Evolutionary conservation across 2,113 vertebrate species (phyloP).

Genomic region (Saguinus imperator): DNA sequence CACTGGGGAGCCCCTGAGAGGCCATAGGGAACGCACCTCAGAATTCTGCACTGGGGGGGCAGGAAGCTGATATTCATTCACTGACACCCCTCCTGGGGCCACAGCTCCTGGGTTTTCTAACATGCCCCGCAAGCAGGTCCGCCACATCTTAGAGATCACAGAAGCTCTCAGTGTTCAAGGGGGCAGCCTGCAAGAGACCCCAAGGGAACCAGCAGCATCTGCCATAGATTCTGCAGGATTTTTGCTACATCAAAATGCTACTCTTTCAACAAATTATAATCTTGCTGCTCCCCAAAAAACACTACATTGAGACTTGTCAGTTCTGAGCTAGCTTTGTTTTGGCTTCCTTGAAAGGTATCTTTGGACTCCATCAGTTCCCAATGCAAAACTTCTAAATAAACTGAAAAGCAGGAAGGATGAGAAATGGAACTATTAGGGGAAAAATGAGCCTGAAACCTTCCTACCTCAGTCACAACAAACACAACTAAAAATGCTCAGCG

Average conservation of each 20-base stretch:
- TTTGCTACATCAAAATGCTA: background rate
- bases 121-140: background rate
- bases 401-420: background rate
- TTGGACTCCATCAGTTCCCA: background rate
- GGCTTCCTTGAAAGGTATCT: background rate
- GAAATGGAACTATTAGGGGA: background rate
- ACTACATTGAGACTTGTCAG: background rate
- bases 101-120: background rate
- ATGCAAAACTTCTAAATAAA: background rate
- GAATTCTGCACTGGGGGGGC: background rate
- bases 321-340: background rate
- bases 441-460: slow-evolving; percentile 29
- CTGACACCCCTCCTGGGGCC: background rate
- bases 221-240: background rate
- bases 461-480: background rate
- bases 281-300: background rate
- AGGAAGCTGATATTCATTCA: background rate
- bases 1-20: fast-evolving
- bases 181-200: background rate
- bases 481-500: background rate
- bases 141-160: background rate
- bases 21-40: background rate
- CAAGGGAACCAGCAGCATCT: background rate
- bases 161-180: background rate
- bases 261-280: background rate